A percentile compares a stretch with the other conserved stretches of the same genome.
Evolutionary conservation across 2,888 invertebrate genomes (phyloP).

Genomic region (Ophion slaviceki): DNA sequence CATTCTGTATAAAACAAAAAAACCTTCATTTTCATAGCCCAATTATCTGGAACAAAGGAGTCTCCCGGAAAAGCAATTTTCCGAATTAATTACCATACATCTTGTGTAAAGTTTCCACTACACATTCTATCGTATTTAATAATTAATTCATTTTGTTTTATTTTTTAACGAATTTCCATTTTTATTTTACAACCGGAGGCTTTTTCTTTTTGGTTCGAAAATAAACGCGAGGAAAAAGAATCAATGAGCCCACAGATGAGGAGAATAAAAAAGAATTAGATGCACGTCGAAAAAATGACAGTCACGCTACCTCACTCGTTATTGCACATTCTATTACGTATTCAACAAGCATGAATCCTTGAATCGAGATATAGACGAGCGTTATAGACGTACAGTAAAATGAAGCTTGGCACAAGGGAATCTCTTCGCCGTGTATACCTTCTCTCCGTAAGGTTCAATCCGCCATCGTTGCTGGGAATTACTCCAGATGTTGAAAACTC

Average conservation of each 20-base stretch:
- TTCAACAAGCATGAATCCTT: slow-evolving; percentile 62
- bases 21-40: too few relatives aligned
- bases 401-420: slow-evolving; percentile 38
- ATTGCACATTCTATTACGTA: slow-evolving; percentile 60
- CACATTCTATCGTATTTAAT: background rate
- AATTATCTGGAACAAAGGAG: background rate
- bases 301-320: slow-evolving; percentile 45
- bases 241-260: background rate
- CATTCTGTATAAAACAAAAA: too few relatives aligned
- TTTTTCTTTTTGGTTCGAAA: background rate
- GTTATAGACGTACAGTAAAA: slow-evolving; percentile 17
- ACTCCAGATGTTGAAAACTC: slow-evolving; percentile 64
- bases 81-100: background rate
- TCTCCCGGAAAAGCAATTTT: background rate
- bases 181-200: background rate
- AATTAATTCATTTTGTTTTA: background rate
- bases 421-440: slow-evolving; percentile 14
- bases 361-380: slow-evolving; percentile 33
- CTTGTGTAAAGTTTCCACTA: background rate
- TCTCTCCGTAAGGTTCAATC: slow-evolving; percentile 34
- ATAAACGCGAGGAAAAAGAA: background rate
- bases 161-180: background rate
- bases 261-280: background rate
- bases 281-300: background rate
- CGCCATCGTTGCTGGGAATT: slow-evolving; percentile 59